Evolutionary conservation across 2,797 vertebrate genomes (phyloP).

Genomic region (Catharus ustulatus): DNA sequence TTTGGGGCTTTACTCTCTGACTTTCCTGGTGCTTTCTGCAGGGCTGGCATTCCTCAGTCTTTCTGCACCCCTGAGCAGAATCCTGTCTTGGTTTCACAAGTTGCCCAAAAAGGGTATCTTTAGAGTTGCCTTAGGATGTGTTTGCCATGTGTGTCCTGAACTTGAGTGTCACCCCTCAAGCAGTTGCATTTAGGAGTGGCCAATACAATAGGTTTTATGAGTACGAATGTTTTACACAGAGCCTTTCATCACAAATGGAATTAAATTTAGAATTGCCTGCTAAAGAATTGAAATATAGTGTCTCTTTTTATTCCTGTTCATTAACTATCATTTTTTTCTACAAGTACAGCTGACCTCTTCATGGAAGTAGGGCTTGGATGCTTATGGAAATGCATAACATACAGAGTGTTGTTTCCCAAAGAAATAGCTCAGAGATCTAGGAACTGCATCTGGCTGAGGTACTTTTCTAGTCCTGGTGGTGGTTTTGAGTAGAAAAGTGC

Average conservation of each 20-base stretch:
- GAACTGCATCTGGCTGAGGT: not conserved
- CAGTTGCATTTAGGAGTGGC: not conserved
- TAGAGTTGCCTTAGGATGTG: not conserved
- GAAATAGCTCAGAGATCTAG: not conserved
- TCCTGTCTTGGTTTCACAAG: not conserved
- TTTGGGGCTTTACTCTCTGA: accelerated
- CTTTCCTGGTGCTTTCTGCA: not conserved
- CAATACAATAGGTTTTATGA: not conserved
- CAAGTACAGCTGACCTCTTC: not conserved
- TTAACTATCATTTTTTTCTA: not conserved
- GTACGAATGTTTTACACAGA: not conserved
- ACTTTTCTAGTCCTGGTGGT: not conserved
- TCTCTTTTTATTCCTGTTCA: not conserved
- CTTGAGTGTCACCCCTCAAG: not conserved
- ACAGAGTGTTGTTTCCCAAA: not conserved
- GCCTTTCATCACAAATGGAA: not conserved
- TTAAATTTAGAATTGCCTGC: not conserved
- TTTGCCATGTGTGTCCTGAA: not conserved
- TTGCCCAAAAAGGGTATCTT: not conserved
- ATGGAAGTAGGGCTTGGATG: not conserved
- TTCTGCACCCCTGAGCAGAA: not conserved
- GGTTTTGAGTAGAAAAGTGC: not conserved
- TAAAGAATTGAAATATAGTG: not conserved
- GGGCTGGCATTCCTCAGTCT: not conserved
- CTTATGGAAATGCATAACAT: not conserved